These are phyloP conservation scores for Amphiprion ocellaris DNA, from an alignment of 2,113 vertebrate genomes.

Conservation along the genomic window DNA sequence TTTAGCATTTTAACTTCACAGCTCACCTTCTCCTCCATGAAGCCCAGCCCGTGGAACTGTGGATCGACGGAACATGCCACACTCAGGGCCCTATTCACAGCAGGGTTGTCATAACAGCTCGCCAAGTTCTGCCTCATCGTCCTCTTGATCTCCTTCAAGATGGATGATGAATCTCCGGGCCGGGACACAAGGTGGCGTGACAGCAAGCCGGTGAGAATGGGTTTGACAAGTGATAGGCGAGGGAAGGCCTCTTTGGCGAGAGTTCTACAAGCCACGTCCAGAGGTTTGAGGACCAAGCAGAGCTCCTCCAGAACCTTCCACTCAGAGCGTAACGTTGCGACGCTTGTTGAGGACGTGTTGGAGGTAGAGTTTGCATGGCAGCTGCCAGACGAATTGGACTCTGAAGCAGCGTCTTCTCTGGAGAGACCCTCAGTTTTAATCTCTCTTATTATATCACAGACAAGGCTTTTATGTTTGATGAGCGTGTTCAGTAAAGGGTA, in stretches of 20 bases:
- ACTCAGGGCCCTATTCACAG: slow-evolving; percentile 78
- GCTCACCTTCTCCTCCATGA: slow-evolving; percentile 81
- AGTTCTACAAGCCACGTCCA: slow-evolving; percentile 84
- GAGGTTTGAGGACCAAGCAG: slow-evolving; percentile 80
- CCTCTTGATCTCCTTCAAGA: slow-evolving; percentile 77
- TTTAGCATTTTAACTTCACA: background rate
- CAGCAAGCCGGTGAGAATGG: slow-evolving; percentile 83
- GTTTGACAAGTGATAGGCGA: slow-evolving; percentile 82
- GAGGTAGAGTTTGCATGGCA: slow-evolving; percentile 52
- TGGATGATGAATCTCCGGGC: slow-evolving; percentile 70
- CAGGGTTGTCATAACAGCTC: slow-evolving; percentile 69
- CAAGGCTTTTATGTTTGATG: slow-evolving; percentile 55
- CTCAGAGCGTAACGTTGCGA: slow-evolving; percentile 34
- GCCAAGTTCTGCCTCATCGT: slow-evolving; percentile 74
- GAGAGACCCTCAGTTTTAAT: slow-evolving; percentile 25
- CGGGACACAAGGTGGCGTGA: slow-evolving; percentile 80
- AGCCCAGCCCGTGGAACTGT: slow-evolving; percentile 83
- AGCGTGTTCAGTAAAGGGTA: slow-evolving; percentile 66
- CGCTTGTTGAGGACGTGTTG: background rate
- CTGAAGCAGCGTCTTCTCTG: slow-evolving; percentile 36
- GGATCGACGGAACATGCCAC: slow-evolving; percentile 85
- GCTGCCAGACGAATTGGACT: slow-evolving; percentile 46
- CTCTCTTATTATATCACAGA: slow-evolving; percentile 52
- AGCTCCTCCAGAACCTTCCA: slow-evolving; percentile 83
- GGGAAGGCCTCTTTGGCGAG: slow-evolving; percentile 83